A percentile compares a stretch with the other conserved stretches of the same genome.
phyloP scores from a whole-genome alignment of 2,797 vertebrate genomes.

The Emydoidea blandingii region DNA sequence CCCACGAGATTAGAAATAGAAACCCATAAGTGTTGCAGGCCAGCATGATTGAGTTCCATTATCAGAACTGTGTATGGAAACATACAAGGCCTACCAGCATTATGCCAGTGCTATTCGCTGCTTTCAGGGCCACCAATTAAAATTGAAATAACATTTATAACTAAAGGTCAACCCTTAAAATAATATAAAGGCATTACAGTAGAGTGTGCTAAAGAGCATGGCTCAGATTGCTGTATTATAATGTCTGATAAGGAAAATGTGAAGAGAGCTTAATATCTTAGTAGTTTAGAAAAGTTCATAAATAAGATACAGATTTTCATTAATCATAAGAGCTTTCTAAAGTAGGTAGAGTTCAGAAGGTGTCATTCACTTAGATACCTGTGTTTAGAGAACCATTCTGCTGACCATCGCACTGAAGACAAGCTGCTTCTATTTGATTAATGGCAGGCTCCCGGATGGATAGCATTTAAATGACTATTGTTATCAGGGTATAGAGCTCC shows the following conservation, averaged over 20 bases:
- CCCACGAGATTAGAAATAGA: background rate
- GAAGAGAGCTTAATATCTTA: background rate
- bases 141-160: constrained; percentile 50
- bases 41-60: constrained; percentile 31
- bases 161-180: constrained; percentile 44
- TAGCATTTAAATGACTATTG: background rate
- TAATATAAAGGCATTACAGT: background rate
- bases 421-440: background rate
- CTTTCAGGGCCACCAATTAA: constrained; percentile 34
- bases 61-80: constrained; percentile 47
- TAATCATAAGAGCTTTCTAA: background rate
- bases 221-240: background rate
- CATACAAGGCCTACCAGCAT: background rate
- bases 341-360: background rate
- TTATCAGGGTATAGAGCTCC: background rate
- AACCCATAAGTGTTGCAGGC: background rate
- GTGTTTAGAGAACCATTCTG: background rate
- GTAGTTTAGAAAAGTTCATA: background rate
- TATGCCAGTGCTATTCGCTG: constrained; percentile 20
- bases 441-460: background rate
- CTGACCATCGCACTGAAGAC: background rate
- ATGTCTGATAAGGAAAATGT: background rate
- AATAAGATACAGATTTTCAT: accelerated
- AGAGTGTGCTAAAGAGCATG: background rate
- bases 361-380: accelerated